phyloP scores from a whole-genome alignment of 1,140 invertebrate genomes.

The Chlorops oryzae region DNA sequence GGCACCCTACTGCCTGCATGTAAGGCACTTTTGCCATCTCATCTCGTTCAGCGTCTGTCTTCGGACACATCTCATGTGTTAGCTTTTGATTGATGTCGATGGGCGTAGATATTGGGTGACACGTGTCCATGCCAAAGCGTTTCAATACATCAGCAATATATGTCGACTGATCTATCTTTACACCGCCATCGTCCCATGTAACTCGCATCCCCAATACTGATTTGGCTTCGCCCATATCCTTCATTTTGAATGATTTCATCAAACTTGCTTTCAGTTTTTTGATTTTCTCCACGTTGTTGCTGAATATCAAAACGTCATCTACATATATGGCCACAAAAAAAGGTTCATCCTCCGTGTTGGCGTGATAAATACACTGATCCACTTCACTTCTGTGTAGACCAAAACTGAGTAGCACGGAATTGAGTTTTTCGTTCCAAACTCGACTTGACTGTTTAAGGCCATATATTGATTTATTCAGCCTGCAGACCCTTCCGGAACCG shows the following conservation, averaged over 20 bases:
- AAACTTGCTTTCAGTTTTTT: not conserved
- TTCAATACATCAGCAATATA: conserved; percentile 16
- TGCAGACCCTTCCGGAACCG: conserved; percentile 12
- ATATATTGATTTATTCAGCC: conserved; percentile 28
- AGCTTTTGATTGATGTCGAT: conserved; percentile 14
- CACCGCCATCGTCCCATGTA: not conserved
- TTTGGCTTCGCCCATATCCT: conserved; percentile 9
- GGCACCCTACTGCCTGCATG: conserved; percentile 33
- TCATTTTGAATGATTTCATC: conserved; percentile 4
- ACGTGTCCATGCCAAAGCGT: conserved; percentile 20
- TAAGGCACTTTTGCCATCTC: conserved; percentile 20
- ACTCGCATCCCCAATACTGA: conserved; percentile 9
- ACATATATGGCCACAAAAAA: conserved; percentile 35
- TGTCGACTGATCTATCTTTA: conserved; percentile 6
- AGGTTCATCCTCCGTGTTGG: conserved; percentile 15
- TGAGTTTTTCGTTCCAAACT: conserved; percentile 27
- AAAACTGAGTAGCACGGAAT: conserved; percentile 17
- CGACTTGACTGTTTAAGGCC: conserved; percentile 30
- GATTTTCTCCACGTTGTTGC: conserved; percentile 19
- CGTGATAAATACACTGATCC: conserved; percentile 39
- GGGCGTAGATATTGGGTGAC: conserved; percentile 18
- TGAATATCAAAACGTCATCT: conserved; percentile 41
- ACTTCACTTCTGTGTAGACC: conserved; percentile 21
- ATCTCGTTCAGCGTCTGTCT: not conserved
- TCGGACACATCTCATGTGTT: conserved; percentile 23